Percentiles rank a stretch among this genome's conserved stretches.
These are phyloP conservation scores for Myiopsitta monachus DNA, from an alignment of 2,113 vertebrate species.

Conservation along the genomic window DNA sequence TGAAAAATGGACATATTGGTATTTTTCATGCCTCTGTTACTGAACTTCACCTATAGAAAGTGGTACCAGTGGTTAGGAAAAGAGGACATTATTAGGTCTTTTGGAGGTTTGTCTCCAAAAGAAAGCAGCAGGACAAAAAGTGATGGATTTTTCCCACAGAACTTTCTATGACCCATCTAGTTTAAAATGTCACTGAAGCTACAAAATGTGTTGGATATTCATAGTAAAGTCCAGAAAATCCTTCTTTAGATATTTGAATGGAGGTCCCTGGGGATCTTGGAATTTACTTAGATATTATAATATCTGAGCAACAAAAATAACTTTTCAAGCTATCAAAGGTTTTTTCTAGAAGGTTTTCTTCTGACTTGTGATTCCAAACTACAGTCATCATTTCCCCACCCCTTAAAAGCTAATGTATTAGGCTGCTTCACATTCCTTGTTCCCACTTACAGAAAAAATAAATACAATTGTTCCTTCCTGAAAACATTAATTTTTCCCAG, in stretches of 20 bases:
- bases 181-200: not conserved
- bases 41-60: not conserved
- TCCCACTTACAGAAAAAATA: not conserved
- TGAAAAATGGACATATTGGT: not conserved
- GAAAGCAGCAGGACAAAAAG: not conserved
- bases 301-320: not conserved
- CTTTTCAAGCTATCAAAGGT: not conserved
- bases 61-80: not conserved
- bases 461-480: not conserved
- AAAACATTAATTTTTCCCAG: not conserved
- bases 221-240: not conserved
- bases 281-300: not conserved
- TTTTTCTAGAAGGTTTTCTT: not conserved
- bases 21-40: not conserved
- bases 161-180: not conserved
- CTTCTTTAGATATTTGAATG: not conserved
- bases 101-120: not conserved
- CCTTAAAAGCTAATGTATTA: not conserved
- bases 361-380: not conserved
- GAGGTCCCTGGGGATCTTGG: not conserved
- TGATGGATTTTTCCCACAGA: not conserved
- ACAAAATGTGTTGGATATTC: not conserved
- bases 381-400: not conserved
- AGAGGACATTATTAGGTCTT: not conserved
- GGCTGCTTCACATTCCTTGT: not conserved